Base-by-base conservation (phyloP, 2,888 invertebrate species). In the Cephus pygmeus region DNA sequence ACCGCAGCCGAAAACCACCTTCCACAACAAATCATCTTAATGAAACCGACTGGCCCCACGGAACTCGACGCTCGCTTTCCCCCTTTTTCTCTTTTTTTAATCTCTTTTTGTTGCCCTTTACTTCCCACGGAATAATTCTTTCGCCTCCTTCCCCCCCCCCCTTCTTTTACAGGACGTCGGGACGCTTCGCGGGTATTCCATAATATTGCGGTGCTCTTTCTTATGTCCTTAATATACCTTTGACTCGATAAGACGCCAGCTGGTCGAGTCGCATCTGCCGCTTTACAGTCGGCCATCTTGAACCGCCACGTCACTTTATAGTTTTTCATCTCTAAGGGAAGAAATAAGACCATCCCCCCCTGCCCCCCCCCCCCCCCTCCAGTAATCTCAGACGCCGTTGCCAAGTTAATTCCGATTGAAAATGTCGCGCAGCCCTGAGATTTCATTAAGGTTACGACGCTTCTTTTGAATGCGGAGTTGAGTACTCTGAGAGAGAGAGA, bases 11-110 rank as follows among this genome's bases (percentile, higher is more conserved):
- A 33, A 74, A 74, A 34, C 75, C 75, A 40, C 75, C 34, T 40
- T 74, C 75, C 75, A 69, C 75, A 69, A 78, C 78, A 78, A 78
- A 76, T 78, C 78, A 78, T 78, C 78, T 69, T 78, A 78, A 78
- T 76, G 78, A 78, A 78, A 71, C 69, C 78, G 15, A 56, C 69
- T 69, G 69, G 69, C 75, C 69, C 56, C 9, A 56, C 56, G 56
- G 0, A 34, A 71, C 71, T 23, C 34, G 56, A 69, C 75, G 76
- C 69, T 33, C 30, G 74, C n/a, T 12, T 12, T 9, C 56, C 1
- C 36, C 12, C 12, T 12, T 35, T 11, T 12, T 12, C 36, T 0
- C 4, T 4, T 36, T 12, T 36, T 69, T 76, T 35, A 23, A 23
- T 76, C 12, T 33, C 33, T 69, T 15, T 30, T 33, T 34, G 69